Evolutionary conservation across 2,113 vertebrate species (phyloP).

Genomic region (Taurulus bubalis): DNA sequence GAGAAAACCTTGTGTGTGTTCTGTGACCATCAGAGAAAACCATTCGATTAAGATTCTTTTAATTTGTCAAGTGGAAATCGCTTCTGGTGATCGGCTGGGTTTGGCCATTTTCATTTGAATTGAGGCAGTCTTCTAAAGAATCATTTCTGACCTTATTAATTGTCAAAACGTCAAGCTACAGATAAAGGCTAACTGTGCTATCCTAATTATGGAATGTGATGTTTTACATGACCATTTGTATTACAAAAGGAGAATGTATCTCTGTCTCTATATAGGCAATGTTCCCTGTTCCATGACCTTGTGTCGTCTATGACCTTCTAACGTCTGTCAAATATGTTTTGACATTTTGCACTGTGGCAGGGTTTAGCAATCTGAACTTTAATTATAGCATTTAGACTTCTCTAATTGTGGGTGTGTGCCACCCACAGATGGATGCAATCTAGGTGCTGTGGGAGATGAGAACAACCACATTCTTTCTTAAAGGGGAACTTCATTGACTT

Average conservation of each 20-base stretch:
- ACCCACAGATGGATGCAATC: neutral
- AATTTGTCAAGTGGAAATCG: neutral
- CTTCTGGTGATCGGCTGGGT: neutral
- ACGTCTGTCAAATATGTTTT: neutral
- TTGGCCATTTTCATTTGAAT: neutral
- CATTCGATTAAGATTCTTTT: neutral
- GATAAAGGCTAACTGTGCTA: neutral
- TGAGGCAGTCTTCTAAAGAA: neutral
- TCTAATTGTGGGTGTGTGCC: neutral
- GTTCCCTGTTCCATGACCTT: neutral
- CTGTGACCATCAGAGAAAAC: neutral
- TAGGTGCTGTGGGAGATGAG: neutral
- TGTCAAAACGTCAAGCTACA: neutral
- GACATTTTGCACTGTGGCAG: neutral
- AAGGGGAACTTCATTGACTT: neutral
- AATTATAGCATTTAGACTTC: neutral
- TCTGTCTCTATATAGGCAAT: too few species aligned
- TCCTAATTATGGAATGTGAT: neutral
- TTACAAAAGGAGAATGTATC: neutral
- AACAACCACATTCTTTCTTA: neutral
- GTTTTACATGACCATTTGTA: neutral
- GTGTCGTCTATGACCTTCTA: neutral
- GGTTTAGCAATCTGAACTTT: constrained; percentile 16
- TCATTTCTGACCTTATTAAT: neutral
- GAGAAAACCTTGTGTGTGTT: neutral